Percentiles rank a stretch among this genome's conserved stretches.
phyloP scores from a whole-genome alignment of 2,888 invertebrate species.

The Tetragnatha montana region DNA sequence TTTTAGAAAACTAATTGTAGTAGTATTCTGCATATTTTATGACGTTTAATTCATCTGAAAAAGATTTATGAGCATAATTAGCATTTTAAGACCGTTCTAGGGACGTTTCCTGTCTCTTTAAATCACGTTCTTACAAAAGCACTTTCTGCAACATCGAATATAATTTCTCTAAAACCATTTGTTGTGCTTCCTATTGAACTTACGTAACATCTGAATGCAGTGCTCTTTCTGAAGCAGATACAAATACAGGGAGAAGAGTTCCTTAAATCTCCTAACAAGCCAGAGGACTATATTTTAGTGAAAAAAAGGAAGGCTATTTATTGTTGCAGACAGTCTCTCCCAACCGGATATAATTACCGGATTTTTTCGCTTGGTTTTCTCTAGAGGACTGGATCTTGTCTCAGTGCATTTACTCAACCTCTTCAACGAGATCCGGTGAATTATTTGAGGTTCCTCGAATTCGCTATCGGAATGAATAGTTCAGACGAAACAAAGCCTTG shows the following conservation, averaged over 20 bases:
- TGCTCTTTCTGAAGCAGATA: background rate
- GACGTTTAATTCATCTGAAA: too few species aligned
- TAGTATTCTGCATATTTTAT: too few species aligned
- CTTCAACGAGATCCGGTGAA: constrained; percentile 24
- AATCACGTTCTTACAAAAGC: too few species aligned
- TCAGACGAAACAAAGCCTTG: constrained; percentile 12
- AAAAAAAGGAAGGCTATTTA: background rate
- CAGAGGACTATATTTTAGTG: background rate
- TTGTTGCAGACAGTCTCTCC: constrained; percentile 7
- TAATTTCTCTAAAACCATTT: background rate
- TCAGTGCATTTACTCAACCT: background rate
- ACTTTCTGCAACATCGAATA: background rate
- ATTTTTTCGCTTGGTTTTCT: background rate
- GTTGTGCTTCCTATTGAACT: background rate
- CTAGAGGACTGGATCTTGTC: constrained; percentile 4
- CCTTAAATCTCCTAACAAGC: background rate
- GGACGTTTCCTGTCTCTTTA: too few species aligned
- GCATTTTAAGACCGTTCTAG: too few species aligned
- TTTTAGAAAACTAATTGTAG: too few species aligned
- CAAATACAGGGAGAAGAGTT: background rate
- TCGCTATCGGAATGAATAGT: background rate
- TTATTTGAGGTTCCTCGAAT: background rate
- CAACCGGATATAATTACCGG: constrained; percentile 24
- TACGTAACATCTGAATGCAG: background rate
- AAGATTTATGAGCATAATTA: too few species aligned